Evolutionary conservation across 1,140 invertebrate species (phyloP).

Genomic region (Hylyphantes graminicola): DNA sequence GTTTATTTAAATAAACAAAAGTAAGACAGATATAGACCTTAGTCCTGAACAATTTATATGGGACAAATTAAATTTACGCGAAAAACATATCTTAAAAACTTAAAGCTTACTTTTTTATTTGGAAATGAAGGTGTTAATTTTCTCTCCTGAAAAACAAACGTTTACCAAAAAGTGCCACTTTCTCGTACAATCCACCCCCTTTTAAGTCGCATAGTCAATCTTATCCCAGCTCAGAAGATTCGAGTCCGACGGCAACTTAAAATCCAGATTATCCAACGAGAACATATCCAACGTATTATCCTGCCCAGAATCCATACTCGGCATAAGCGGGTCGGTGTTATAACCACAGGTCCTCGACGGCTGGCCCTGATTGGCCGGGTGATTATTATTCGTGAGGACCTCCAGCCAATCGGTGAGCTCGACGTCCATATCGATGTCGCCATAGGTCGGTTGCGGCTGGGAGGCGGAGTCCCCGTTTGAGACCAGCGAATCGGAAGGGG

Average conservation of each 20-base stretch:
- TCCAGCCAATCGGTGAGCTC: conserved; percentile 57
- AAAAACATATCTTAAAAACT: too few species aligned
- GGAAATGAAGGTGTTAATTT: too few species aligned
- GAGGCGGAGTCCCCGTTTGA: not conserved
- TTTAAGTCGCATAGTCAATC: conserved; percentile 52
- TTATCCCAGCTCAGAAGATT: conserved; percentile 47
- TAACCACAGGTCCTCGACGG: conserved; percentile 2
- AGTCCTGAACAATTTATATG: too few species aligned
- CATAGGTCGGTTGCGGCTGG: not conserved
- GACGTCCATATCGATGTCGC: conserved; percentile 48
- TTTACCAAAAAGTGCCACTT: too few species aligned
- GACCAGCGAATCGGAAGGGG: not conserved
- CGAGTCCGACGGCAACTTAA: conserved; percentile 41
- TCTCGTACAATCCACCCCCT: not conserved
- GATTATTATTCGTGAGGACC: conserved; percentile 50
- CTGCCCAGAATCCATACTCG: conserved; percentile 29
- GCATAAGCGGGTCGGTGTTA: conserved; percentile 50
- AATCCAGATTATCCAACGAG: conserved; percentile 49
- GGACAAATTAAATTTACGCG: too few species aligned
- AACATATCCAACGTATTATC: conserved; percentile 46
- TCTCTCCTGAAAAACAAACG: too few species aligned
- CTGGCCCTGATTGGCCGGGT: not conserved
- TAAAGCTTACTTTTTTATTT: too few species aligned
- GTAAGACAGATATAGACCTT: too few species aligned
- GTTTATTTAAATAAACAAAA: too few species aligned